These are phyloP conservation scores for Rhizoglyphus robini DNA, from an alignment of 1,140 invertebrate genomes.

Conservation along the genomic window DNA sequence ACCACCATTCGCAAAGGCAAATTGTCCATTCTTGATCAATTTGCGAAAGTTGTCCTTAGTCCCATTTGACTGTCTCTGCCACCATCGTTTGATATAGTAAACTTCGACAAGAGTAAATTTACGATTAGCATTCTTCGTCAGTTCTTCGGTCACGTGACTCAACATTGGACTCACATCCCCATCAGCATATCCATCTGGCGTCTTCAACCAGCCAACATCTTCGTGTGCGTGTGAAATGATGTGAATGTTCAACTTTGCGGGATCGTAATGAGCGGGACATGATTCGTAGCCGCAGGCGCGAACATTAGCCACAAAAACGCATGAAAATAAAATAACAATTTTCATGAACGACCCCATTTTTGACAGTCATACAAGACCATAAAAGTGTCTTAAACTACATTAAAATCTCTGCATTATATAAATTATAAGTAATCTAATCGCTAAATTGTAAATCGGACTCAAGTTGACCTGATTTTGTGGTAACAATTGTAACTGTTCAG, in stretches of 20 bases:
- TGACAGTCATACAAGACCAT: no score
- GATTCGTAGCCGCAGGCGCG: constrained; percentile 20
- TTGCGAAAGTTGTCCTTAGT: constrained; percentile 37
- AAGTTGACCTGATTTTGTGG: no score
- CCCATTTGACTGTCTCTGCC: constrained; percentile 51
- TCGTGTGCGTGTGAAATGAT: constrained; percentile 40
- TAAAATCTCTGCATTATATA: no score
- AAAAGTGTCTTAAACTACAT: no score
- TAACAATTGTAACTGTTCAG: no score
- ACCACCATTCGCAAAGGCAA: constrained; percentile 72
- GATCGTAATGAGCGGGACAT: constrained; percentile 23
- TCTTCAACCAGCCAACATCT: constrained; percentile 41
- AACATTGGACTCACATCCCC: constrained; percentile 72
- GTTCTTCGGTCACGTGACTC: constrained; percentile 64
- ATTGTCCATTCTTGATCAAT: constrained; percentile 43
- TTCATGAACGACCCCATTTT: no score
- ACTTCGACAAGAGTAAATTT: constrained; percentile 53
- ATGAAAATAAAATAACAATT: no score
- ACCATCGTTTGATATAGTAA: constrained; percentile 87
- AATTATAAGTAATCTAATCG: no score
- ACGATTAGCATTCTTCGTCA: constrained; percentile 51
- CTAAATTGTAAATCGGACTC: no score
- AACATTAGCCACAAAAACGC: no score
- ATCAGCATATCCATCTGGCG: constrained; percentile 37
- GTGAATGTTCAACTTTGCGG: constrained; percentile 35